phyloP scores from a whole-genome alignment of 2,888 invertebrate species.

The Meandrusa payeni region DNA sequence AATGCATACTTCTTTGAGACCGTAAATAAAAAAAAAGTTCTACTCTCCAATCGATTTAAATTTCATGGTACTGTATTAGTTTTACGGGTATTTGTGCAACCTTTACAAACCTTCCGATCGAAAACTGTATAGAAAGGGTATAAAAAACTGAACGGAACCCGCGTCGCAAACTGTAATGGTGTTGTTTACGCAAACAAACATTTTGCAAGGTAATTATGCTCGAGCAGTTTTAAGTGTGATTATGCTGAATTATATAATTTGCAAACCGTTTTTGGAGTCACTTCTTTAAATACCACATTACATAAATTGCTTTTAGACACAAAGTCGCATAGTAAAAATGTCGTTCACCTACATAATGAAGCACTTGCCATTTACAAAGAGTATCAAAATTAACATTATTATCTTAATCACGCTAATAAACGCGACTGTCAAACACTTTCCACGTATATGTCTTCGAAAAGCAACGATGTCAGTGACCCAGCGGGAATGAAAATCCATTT shows the following conservation, averaged over 20 bases:
- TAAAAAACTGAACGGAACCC: neutral
- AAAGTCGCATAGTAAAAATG: conserved; percentile 31
- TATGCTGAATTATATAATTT: conserved; percentile 34
- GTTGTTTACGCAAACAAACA: conserved; percentile 13
- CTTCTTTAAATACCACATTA: conserved; percentile 23
- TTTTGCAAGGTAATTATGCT: conserved; percentile 20
- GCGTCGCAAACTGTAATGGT: conserved; percentile 4
- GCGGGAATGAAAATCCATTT: no score
- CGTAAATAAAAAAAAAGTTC: neutral
- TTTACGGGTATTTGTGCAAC: conserved; percentile 13
- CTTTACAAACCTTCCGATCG: conserved; percentile 3
- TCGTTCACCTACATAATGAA: conserved; percentile 30
- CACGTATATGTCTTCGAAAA: no score
- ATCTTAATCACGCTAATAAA: no score
- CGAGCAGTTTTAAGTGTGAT: conserved; percentile 21
- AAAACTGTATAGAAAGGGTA: neutral
- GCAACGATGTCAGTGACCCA: no score
- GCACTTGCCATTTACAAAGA: conserved; percentile 1
- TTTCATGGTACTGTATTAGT: conserved; percentile 18
- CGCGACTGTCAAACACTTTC: no score
- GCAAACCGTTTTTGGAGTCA: conserved; percentile 15
- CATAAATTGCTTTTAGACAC: conserved; percentile 28
- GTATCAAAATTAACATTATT: no score
- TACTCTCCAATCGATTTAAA: conserved; percentile 5
- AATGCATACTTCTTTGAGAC: neutral